These are phyloP conservation scores for Platanista minor DNA, from an alignment of 2,113 vertebrate species.

Conservation along the genomic window DNA sequence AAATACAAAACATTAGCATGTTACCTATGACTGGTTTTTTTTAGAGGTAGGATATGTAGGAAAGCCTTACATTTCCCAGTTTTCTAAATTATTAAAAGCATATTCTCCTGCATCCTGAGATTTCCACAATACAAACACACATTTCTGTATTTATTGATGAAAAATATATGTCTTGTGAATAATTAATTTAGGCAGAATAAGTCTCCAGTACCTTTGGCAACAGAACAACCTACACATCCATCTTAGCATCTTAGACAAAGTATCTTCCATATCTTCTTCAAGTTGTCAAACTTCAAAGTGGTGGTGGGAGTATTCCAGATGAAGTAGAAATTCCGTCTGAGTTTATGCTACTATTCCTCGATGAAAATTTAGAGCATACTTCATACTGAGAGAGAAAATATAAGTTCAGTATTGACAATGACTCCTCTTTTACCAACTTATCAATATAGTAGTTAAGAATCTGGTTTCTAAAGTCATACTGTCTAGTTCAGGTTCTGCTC, in stretches of 20 bases:
- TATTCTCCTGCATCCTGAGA: neutral
- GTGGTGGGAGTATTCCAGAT: neutral
- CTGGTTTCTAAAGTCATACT: neutral
- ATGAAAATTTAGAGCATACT: neutral
- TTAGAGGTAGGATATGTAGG: neutral
- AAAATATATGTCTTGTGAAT: neutral
- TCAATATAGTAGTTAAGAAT: neutral
- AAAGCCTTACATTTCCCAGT: neutral
- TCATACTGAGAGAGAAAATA: neutral
- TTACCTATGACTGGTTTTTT: neutral
- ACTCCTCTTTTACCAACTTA: neutral
- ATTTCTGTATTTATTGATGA: neutral
- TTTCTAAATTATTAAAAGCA: conserved; percentile 15
- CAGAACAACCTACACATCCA: neutral
- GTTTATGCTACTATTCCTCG: neutral
- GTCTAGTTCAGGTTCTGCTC: neutral
- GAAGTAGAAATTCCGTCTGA: neutral
- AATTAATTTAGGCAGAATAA: neutral
- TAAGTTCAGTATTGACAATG: neutral
- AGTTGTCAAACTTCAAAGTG: neutral
- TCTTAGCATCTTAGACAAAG: neutral
- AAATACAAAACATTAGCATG: neutral
- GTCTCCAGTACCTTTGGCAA: neutral
- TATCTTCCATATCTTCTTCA: neutral
- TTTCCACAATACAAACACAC: neutral